phyloP scores from a whole-genome alignment of 2,888 invertebrate species.

The Caenorhabditis imperialis region DNA sequence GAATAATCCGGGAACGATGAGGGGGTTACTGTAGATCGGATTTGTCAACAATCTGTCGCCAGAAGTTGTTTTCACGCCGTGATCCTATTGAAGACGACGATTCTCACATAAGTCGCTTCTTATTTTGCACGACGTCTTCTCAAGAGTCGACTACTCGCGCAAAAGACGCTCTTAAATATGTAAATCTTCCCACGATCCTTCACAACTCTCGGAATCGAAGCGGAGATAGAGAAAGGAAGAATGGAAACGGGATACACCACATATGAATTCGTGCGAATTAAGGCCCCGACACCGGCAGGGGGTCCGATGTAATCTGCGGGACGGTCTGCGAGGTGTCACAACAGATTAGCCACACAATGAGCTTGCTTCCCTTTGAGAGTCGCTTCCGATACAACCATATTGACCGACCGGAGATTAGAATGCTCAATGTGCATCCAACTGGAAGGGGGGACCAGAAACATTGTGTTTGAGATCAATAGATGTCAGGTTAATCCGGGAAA shows the following conservation, averaged over 20 bases:
- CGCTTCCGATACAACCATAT: slow-evolving; percentile 53
- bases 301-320: slow-evolving; percentile 8
- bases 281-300: slow-evolving; percentile 19
- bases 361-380: slow-evolving; percentile 28
- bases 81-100: slow-evolving; percentile 41
- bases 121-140: too few relatives aligned
- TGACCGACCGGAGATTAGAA: slow-evolving; percentile 26
- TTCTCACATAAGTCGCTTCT: slow-evolving; percentile 18
- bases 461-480: neutral
- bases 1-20: slow-evolving; percentile 3
- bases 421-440: slow-evolving; percentile 34
- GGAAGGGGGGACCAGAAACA: slow-evolving; percentile 33
- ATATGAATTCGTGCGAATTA: slow-evolving; percentile 18
- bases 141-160: slow-evolving; percentile 44
- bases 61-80: slow-evolving; percentile 22
- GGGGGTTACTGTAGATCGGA: slow-evolving; percentile 13
- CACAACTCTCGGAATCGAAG: slow-evolving; percentile 31
- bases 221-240: slow-evolving; percentile 4
- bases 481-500: too few relatives aligned
- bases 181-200: slow-evolving; percentile 54
- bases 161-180: slow-evolving; percentile 43
- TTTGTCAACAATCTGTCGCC: slow-evolving; percentile 21
- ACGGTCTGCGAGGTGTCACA: slow-evolving; percentile 43
- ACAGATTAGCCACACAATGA: slow-evolving; percentile 49
- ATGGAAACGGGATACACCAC: slow-evolving; percentile 33